Percentiles rank a stretch among this genome's conserved stretches.
Evolutionary conservation across 2,113 vertebrate genomes (phyloP).

Genomic region (Seriola quinqueradiata): DNA sequence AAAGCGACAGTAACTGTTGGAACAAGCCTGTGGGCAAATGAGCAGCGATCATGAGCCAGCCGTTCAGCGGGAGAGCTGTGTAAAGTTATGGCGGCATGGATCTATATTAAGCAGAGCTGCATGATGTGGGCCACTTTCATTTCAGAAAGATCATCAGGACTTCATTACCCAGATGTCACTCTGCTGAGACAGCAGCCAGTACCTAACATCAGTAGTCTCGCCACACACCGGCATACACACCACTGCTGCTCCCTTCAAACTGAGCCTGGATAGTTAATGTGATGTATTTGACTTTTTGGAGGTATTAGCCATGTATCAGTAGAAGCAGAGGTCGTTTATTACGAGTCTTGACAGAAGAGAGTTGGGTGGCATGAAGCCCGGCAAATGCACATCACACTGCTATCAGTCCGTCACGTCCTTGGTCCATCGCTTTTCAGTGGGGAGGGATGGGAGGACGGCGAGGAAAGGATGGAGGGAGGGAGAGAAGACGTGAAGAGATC

Average conservation of each 20-base stretch:
- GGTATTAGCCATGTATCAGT: constrained; percentile 76
- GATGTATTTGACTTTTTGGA: constrained; percentile 72
- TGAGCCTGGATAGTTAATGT: constrained; percentile 60
- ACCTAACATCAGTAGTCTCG: constrained; percentile 50
- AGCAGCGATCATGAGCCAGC: neutral
- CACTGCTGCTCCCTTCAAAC: neutral
- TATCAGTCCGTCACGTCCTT: constrained; percentile 64
- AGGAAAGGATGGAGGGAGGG: constrained; percentile 20
- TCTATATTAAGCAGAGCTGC: constrained; percentile 41
- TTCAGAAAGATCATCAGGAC: constrained; percentile 70
- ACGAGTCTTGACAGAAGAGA: constrained; percentile 67
- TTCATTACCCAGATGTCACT: constrained; percentile 80
- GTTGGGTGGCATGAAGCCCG: constrained; percentile 44
- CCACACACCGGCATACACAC: constrained; percentile 28
- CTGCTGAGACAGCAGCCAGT: constrained; percentile 54
- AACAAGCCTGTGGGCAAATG: constrained; percentile 22
- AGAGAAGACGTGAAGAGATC: constrained; percentile 28
- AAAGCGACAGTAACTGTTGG: neutral
- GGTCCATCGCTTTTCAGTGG: constrained; percentile 41
- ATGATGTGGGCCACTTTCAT: constrained; percentile 44
- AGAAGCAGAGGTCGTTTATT: constrained; percentile 67
- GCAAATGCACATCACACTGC: constrained; percentile 52
- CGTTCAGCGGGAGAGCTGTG: neutral
- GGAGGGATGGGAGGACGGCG: constrained; percentile 33
- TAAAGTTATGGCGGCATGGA: neutral